phyloP scores from a whole-genome alignment of 1,140 invertebrate species.

The Drosophila guanche region DNA sequence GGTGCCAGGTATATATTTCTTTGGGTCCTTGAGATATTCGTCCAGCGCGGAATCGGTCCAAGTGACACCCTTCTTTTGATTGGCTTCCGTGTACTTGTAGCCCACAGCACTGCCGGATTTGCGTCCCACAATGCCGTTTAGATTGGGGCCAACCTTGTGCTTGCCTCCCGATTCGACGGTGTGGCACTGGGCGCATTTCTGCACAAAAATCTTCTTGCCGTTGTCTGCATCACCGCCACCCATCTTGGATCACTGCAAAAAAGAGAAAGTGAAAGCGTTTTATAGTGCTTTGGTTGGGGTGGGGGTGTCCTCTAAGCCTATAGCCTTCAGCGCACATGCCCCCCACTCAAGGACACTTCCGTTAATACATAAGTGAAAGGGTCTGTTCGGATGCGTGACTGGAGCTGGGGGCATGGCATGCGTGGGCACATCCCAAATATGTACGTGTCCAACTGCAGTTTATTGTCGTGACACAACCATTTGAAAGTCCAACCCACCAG shows the following conservation, averaged over 20 bases:
- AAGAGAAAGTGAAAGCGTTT: background rate
- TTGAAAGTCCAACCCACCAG: no score
- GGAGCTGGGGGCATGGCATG: no score
- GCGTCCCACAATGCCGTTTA: constrained; percentile 92
- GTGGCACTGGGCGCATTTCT: constrained; percentile 95
- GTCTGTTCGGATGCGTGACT: no score
- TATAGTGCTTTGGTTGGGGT: background rate
- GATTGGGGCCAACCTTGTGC: constrained; percentile 95
- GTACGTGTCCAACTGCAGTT: no score
- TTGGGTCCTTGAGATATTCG: constrained; percentile 90
- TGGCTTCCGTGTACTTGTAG: constrained; percentile 93
- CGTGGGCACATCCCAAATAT: no score
- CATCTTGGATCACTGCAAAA: constrained; percentile 39
- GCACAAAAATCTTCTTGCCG: constrained; percentile 95
- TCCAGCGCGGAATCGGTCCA: constrained; percentile 84
- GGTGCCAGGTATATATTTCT: constrained; percentile 93
- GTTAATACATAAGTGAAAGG: no score
- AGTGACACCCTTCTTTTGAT: constrained; percentile 90
- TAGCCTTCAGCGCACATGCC: no score
- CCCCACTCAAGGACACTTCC: no score
- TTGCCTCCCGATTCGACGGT: constrained; percentile 92
- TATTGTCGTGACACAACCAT: no score
- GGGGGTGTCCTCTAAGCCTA: no score
- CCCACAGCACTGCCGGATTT: constrained; percentile 92
- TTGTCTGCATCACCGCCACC: constrained; percentile 88